phyloP scores from a whole-genome alignment of 2,888 invertebrate species.

The Lochmaea capreae region DNA sequence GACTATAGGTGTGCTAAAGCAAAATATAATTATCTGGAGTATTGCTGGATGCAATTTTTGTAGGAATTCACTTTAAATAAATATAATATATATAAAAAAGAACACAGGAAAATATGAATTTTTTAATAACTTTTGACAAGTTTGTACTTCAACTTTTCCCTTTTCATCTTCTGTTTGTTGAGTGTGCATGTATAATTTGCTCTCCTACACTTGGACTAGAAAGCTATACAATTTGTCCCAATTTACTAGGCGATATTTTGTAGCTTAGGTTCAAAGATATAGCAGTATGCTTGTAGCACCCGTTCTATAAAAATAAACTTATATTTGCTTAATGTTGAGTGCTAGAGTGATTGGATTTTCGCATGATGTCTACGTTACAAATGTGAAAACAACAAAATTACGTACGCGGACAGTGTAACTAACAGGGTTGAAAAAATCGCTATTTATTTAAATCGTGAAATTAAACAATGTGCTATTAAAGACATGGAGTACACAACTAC shows the following conservation, averaged over 20 bases:
- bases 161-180: constrained; percentile 8
- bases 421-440: no score
- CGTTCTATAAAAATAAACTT: constrained; percentile 19
- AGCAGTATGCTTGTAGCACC: constrained; percentile 11
- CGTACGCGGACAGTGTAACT: no score
- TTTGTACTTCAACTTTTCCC: neutral
- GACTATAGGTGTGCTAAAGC: neutral
- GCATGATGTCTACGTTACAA: no score
- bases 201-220: neutral
- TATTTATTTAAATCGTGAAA: no score
- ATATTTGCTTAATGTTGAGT: constrained; percentile 25
- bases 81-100: neutral
- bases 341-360: neutral
- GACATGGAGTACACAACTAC: no score
- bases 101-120: neutral
- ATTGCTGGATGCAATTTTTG: neutral
- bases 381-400: no score
- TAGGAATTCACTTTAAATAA: neutral
- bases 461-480: no score
- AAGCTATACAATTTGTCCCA: neutral
- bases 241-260: neutral
- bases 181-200: constrained; percentile 16
- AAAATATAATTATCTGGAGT: neutral
- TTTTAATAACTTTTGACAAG: constrained; percentile 22
- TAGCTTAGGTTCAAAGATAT: neutral